These are phyloP conservation scores for Pithys albifrons DNA, from an alignment of 2,113 vertebrate genomes.

Conservation along the genomic window DNA sequence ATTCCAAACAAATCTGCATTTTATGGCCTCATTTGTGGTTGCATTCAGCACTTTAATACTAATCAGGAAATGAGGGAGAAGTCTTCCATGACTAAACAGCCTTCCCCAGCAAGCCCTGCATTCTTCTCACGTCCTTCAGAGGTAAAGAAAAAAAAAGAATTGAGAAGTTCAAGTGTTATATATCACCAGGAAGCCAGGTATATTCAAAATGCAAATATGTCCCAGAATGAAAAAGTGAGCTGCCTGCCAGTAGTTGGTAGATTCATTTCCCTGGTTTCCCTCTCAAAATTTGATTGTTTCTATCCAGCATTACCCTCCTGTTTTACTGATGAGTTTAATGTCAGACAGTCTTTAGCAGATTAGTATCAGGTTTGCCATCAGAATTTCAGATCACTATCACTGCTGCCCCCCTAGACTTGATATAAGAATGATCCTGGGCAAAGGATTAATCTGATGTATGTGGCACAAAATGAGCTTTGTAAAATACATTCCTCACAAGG, in stretches of 20 bases:
- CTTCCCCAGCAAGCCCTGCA: background rate
- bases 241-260: conserved; percentile 14
- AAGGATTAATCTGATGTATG: background rate
- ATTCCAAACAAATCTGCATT: conserved; percentile 25
- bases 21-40: conserved; percentile 22
- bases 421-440: background rate
- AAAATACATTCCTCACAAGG: background rate
- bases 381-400: background rate
- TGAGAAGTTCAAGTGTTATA: conserved; percentile 19
- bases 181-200: conserved; percentile 32
- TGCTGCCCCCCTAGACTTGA: background rate
- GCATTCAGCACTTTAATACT: conserved; percentile 26
- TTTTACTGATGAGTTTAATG: conserved; percentile 9
- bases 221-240: conserved; percentile 23
- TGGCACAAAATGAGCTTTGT: background rate
- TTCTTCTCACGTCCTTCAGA: conserved; percentile 6
- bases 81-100: background rate
- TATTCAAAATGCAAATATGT: conserved; percentile 36
- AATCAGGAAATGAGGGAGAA: conserved; percentile 11
- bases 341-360: conserved; percentile 2
- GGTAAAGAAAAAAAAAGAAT: conserved; percentile 2
- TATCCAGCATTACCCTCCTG: background rate
- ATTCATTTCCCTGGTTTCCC: conserved; percentile 27
- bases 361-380: background rate
- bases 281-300: conserved; percentile 47